These are phyloP conservation scores for Brachirus orientalis DNA, from an alignment of 2,113 vertebrate genomes.

Conservation along the genomic window DNA sequence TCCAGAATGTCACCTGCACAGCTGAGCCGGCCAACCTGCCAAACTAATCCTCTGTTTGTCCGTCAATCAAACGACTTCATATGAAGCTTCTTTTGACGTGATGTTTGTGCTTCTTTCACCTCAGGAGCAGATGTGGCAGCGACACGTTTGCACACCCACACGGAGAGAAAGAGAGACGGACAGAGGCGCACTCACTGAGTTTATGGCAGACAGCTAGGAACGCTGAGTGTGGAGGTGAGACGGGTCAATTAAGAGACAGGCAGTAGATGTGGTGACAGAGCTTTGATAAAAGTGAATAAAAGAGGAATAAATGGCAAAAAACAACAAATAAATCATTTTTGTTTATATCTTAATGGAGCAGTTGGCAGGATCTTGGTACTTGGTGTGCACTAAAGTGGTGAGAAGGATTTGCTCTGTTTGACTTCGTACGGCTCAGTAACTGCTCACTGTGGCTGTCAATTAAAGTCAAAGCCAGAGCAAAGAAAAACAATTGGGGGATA, in stretches of 20 bases:
- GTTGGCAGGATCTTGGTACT: background rate
- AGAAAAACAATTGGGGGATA: slow-evolving; percentile 21
- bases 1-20: slow-evolving; percentile 51
- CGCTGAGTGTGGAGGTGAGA: too few relatives aligned
- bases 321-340: slow-evolving; percentile 31
- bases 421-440: slow-evolving; percentile 35
- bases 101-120: slow-evolving; percentile 35
- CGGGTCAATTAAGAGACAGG: too few relatives aligned
- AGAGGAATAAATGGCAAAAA: slow-evolving; percentile 18
- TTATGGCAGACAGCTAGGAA: slow-evolving; percentile 23
- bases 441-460: slow-evolving; percentile 46
- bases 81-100: slow-evolving; percentile 32
- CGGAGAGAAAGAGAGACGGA: slow-evolving; percentile 17
- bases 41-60: slow-evolving; percentile 27
- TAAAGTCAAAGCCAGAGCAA: slow-evolving; percentile 45
- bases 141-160: slow-evolving; percentile 10
- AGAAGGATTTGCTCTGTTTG: slow-evolving; percentile 33
- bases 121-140: slow-evolving; percentile 53
- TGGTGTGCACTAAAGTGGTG: slow-evolving; percentile 23
- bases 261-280: slow-evolving; percentile 19
- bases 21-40: slow-evolving; percentile 46
- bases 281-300: slow-evolving; percentile 37
- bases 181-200: slow-evolving; percentile 12
- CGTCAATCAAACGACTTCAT: slow-evolving; percentile 52
- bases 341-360: slow-evolving; percentile 23